Evolutionary conservation across 2,797 vertebrate species (phyloP).

Genomic region (Artibeus lituratus): DNA sequence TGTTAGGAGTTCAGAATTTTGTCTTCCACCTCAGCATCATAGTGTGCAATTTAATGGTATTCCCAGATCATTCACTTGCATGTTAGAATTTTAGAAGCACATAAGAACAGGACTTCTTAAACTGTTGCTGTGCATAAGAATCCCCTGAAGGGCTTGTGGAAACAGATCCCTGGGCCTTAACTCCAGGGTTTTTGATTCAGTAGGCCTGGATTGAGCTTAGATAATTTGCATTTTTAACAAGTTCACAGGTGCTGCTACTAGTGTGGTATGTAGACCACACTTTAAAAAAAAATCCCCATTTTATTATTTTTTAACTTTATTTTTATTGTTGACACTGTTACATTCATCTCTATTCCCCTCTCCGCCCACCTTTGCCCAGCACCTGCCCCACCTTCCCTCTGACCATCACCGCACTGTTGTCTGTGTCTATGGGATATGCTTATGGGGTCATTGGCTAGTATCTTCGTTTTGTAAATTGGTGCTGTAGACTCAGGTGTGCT

Average conservation of each 20-base stretch:
- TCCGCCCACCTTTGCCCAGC: background rate
- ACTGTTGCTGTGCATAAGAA: background rate
- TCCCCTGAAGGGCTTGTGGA: background rate
- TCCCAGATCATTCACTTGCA: background rate
- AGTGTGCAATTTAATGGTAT: background rate
- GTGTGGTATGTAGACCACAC: fast-evolving
- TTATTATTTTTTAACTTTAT: background rate
- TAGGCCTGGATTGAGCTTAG: background rate
- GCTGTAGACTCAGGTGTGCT: background rate
- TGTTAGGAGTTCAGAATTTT: background rate
- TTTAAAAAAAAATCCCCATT: background rate
- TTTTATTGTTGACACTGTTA: background rate
- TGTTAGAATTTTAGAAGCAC: background rate
- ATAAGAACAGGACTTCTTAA: background rate
- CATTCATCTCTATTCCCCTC: background rate
- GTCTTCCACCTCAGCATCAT: background rate
- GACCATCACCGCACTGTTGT: background rate
- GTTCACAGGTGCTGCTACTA: background rate
- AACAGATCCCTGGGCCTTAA: background rate
- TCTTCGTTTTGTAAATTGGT: background rate
- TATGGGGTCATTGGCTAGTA: background rate
- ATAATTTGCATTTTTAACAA: background rate
- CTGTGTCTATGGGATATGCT: background rate
- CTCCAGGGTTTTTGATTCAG: background rate
- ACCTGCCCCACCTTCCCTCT: background rate